Conservation (phyloP, 2,797 vertebrate genomes). For the Macroramphosus scolopax region DNA sequence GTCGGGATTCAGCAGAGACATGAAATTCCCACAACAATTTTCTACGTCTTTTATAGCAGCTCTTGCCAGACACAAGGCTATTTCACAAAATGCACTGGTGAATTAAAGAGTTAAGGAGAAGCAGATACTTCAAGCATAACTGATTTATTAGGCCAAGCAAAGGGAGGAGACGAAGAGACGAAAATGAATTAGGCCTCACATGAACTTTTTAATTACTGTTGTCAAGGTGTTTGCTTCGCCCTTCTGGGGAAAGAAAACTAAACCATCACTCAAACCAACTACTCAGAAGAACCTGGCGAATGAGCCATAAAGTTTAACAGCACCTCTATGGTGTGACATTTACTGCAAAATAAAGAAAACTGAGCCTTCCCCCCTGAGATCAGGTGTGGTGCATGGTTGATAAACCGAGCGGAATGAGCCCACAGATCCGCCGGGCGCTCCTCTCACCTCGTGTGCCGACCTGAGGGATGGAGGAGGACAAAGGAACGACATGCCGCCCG, state of each 20-base stretch:
- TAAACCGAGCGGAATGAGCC: conserved; percentile 61
- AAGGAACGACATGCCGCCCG: conserved; percentile 59
- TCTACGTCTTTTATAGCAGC: conserved; percentile 55
- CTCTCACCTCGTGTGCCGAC: conserved; percentile 49
- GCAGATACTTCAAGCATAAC: conserved; percentile 67
- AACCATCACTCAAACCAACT: conserved; percentile 52
- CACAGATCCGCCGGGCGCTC: conserved; percentile 44
- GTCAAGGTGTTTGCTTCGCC: conserved; percentile 73
- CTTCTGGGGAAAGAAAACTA: conserved; percentile 60
- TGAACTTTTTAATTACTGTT: conserved; percentile 72
- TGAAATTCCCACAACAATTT: conserved; percentile 68
- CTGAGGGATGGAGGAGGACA: conserved; percentile 54
- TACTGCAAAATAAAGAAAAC: conserved; percentile 59
- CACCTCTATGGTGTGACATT: conserved; percentile 46
- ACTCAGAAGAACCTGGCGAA: conserved; percentile 40
- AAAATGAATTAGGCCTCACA: conserved; percentile 63
- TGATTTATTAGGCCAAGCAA: conserved; percentile 68
- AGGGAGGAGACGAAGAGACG: conserved; percentile 58
- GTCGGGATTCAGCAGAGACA: conserved; percentile 57
- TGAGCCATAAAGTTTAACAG: conserved; percentile 49
- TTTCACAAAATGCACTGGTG: conserved; percentile 53
- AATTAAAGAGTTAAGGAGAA: conserved; percentile 59
- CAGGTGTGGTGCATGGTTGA: conserved; percentile 29
- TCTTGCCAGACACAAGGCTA: conserved; percentile 55
- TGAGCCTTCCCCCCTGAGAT: conserved; percentile 22